Evolutionary conservation across 2,888 invertebrate genomes (phyloP).

Genomic region (Reticulitermes lucifugus): DNA sequence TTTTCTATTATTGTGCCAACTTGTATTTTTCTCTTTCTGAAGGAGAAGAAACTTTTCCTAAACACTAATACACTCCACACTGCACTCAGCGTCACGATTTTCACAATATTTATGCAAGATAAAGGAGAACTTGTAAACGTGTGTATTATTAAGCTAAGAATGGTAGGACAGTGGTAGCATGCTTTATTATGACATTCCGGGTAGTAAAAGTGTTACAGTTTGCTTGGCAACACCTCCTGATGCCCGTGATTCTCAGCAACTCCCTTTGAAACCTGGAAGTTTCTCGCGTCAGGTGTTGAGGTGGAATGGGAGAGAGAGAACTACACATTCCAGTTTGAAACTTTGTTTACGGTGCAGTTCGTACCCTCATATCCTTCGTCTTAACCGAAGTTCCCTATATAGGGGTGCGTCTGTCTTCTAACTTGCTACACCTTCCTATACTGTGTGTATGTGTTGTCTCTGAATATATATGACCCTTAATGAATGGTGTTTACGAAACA

Average conservation of each 20-base stretch:
- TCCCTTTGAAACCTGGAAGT: neutral
- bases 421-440: neutral
- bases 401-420: neutral
- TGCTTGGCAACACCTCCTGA: neutral
- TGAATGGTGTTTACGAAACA: conserved; percentile 11
- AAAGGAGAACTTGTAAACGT: conserved; percentile 12
- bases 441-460: neutral
- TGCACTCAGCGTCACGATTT: conserved; percentile 13
- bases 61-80: conserved; percentile 1
- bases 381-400: conserved; percentile 22
- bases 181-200: conserved; percentile 25
- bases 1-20: conserved; percentile 1
- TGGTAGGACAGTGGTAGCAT: neutral
- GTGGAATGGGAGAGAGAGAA: conserved; percentile 20
- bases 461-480: conserved; percentile 51
- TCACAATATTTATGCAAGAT: conserved; percentile 13
- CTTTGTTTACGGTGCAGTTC: conserved; percentile 23
- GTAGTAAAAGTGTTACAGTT: neutral
- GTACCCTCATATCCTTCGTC: conserved; percentile 27
- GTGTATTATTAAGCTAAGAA: conserved; percentile 34
- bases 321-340: neutral
- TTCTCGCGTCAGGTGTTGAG: conserved; percentile 42
- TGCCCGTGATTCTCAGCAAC: neutral
- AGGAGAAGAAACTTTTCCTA: neutral
- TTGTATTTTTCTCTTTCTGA: neutral